Conservation (phyloP, 2,113 vertebrate genomes). For the Clupea harengus region DNA sequence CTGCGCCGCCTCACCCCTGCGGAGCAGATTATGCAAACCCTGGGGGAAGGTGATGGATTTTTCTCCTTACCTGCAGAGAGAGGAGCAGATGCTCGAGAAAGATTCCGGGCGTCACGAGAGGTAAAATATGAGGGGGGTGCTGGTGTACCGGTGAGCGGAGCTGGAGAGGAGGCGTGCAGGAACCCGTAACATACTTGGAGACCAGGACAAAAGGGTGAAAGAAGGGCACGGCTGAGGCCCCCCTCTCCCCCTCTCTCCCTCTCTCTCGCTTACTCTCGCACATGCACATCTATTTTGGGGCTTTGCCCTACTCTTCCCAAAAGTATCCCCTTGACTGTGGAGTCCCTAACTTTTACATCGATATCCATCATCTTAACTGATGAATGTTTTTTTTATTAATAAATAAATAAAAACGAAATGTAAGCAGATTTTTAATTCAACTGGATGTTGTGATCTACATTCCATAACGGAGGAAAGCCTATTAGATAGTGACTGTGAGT, state of each 20-base stretch:
- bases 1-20: constrained; percentile 67
- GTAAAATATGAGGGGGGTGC: constrained; percentile 66
- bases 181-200: constrained; percentile 63
- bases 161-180: constrained; percentile 59
- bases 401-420: constrained; percentile 6
- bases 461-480: neutral
- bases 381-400: constrained; percentile 6
- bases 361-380: constrained; percentile 14
- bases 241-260: neutral
- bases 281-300: constrained; percentile 5
- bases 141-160: neutral
- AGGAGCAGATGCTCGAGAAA: constrained; percentile 75
- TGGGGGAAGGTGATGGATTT: constrained; percentile 77
- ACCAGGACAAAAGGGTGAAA: constrained; percentile 45
- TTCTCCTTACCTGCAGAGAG: constrained; percentile 73
- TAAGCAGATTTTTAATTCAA: constrained; percentile 5
- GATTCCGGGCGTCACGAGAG: constrained; percentile 70
- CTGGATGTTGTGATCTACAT: constrained; percentile 5
- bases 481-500: neutral
- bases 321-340: constrained; percentile 15
- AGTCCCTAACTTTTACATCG: constrained; percentile 18
- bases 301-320: constrained; percentile 6
- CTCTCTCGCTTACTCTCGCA: neutral
- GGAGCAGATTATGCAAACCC: constrained; percentile 77
- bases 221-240: constrained; percentile 28